These are phyloP conservation scores for Perca flavescens DNA, from an alignment of 2,113 vertebrate species.

Conservation along the genomic window DNA sequence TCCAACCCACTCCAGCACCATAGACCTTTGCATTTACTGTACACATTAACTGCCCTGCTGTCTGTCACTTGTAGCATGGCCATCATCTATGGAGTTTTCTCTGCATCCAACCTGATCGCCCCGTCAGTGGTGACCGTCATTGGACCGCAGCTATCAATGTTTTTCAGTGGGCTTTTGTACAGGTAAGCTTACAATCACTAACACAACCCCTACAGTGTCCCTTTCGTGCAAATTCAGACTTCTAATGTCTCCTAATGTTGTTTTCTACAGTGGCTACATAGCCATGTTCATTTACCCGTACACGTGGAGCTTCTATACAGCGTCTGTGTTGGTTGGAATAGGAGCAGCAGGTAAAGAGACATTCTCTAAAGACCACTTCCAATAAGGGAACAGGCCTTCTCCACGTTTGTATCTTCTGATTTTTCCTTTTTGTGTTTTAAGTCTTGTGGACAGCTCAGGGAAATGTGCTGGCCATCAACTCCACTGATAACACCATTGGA, in stretches of 20 bases:
- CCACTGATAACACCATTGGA: slow-evolving; percentile 92
- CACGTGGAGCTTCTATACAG: slow-evolving; percentile 95
- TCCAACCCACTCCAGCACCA: too few species aligned
- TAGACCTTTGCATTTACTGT: not conserved
- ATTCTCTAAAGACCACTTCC: rapidly evolving
- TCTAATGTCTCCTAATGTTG: rapidly evolving
- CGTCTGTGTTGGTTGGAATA: slow-evolving; percentile 94
- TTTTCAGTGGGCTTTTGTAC: slow-evolving; percentile 93
- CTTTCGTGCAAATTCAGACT: rapidly evolving
- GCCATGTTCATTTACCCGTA: slow-evolving; percentile 96
- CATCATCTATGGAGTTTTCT: slow-evolving; percentile 97
- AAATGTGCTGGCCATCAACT: slow-evolving; percentile 94
- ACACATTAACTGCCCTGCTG: not conserved
- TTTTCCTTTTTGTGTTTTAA: slow-evolving; percentile 52
- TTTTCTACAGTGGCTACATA: slow-evolving; percentile 89
- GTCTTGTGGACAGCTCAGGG: slow-evolving; percentile 99
- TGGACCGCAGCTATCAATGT: slow-evolving; percentile 94
- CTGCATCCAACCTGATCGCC: slow-evolving; percentile 94
- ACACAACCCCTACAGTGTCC: rapidly evolving
- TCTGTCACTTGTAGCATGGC: slow-evolving; percentile 87
- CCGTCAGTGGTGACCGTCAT: slow-evolving; percentile 93
- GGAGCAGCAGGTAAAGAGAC: slow-evolving; percentile 90
- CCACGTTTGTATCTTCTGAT: not conserved
- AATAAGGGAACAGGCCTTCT: not conserved
- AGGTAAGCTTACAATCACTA: slow-evolving; percentile 81